phyloP scores from a whole-genome alignment of 2,797 vertebrate species.

The Pseudopleuronectes americanus region DNA sequence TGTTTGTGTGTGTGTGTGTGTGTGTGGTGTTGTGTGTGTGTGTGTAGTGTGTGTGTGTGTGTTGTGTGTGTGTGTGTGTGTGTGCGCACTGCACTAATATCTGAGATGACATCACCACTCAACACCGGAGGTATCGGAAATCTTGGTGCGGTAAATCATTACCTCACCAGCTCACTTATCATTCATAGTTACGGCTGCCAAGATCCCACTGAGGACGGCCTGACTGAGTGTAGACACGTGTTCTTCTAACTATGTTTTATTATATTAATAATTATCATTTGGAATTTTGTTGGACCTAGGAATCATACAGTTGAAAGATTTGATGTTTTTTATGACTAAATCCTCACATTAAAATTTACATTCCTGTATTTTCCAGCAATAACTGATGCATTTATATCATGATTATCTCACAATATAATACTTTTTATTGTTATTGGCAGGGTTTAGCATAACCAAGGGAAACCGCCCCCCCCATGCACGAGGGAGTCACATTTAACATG shows the following conservation, averaged over 20 bases:
- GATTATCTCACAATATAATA: neutral
- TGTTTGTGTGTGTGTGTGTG: neutral
- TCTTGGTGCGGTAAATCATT: constrained; percentile 63
- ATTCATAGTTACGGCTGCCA: constrained; percentile 35
- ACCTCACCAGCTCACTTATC: constrained; percentile 53
- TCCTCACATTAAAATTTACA: too few species aligned
- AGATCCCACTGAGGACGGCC: constrained; percentile 28
- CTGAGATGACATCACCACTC: constrained; percentile 57
- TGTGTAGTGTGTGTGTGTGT: too few species aligned
- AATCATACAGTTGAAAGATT: neutral
- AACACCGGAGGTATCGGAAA: constrained; percentile 44
- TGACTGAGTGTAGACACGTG: constrained; percentile 7
- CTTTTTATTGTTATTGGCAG: neutral
- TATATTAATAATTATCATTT: neutral
- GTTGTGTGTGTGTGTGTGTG: too few species aligned
- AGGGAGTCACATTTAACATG: neutral
- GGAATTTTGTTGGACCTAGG: neutral
- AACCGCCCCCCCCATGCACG: neutral
- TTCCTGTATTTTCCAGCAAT: too few species aligned
- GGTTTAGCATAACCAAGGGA: too few species aligned
- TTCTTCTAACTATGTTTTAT: neutral
- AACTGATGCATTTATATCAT: neutral
- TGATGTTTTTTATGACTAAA: neutral
- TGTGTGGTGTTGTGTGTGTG: too few species aligned
- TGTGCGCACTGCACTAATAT: constrained; percentile 15